These are phyloP conservation scores for Antheraea mylitta DNA, from an alignment of 1,140 invertebrate species.

Conservation along the genomic window DNA sequence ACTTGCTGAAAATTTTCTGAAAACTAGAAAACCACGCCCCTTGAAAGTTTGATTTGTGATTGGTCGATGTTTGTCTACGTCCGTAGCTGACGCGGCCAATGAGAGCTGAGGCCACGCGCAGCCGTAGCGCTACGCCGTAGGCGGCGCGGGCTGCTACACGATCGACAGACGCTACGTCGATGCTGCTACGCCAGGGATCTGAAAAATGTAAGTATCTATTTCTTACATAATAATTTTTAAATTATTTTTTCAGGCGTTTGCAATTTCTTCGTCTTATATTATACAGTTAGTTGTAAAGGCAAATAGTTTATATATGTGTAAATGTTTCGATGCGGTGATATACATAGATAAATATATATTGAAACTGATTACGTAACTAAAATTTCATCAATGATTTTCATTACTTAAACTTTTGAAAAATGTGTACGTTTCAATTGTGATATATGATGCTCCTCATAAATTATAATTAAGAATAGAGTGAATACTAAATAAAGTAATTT, in stretches of 20 bases:
- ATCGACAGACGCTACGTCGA: slow-evolving; percentile 70
- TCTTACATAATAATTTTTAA: slow-evolving; percentile 18
- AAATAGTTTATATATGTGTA: neutral
- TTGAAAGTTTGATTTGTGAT: slow-evolving; percentile 52
- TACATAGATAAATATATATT: slow-evolving; percentile 3
- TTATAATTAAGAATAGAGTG: neutral
- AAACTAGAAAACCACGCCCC: slow-evolving; percentile 68
- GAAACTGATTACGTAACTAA: slow-evolving; percentile 11
- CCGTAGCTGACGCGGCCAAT: slow-evolving; percentile 58
- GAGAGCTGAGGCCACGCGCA: slow-evolving; percentile 58
- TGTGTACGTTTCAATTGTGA: neutral
- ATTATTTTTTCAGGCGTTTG: neutral
- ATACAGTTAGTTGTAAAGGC: neutral
- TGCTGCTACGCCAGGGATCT: slow-evolving; percentile 69
- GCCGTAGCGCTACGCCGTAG: slow-evolving; percentile 53
- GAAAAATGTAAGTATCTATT: slow-evolving; percentile 68
- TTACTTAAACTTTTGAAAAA: neutral
- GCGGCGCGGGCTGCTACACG: slow-evolving; percentile 65
- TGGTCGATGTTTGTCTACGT: slow-evolving; percentile 49
- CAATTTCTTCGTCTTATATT: neutral
- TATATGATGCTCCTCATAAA: neutral
- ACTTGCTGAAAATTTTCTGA: slow-evolving; percentile 72
- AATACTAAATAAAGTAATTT: too few relatives aligned
- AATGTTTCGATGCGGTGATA: neutral
- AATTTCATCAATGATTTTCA: neutral